Evolutionary conservation across 1,140 invertebrate species (phyloP), one percentile per base, ranked within the genome.

Genomic region (Mesaphorura yosii): DNA sequence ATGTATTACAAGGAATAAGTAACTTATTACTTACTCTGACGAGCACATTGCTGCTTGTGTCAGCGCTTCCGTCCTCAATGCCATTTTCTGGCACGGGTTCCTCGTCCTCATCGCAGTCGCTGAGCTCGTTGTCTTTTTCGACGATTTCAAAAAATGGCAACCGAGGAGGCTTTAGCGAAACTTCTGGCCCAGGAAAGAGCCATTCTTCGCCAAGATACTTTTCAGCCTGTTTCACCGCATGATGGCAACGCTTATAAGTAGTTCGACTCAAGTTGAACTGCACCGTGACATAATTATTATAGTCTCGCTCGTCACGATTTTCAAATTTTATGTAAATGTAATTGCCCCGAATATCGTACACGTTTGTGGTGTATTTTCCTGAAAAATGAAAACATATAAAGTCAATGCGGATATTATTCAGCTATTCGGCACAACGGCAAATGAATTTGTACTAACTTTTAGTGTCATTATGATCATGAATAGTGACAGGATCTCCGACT

Each of bases 311-410:
- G n/a, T n/a, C n/a, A 65, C 90, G 89, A 28, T 69, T 68, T 40
- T 70, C 62, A 66, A 91, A 91, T 68, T 83, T 85, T 1, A 90
- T 64, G 15, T 77, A 71, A 5, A 91, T 70, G 48, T 80, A 72
- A 58, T 77, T 73, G 31, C 72, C 75, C 49, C 71, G 71, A 19
- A 88, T 78, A 65, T 79, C 76, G 66, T 89, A 85, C 58, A 92
- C 79, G 58, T 70, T 78, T n/a, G 88, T 88, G 73, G 89, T 80
- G 68, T 82, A 88, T 39, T 69, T 53, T 40, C 53, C 56, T 54
- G 53, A 53, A 17, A 61, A 62, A 58, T 19, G n/a, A n/a, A n/a
- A n/a, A n/a, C n/a, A n/a, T n/a, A n/a, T n/a, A n/a, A n/a, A n/a
- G n/a, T n/a, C n/a, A n/a, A n/a, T n/a, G n/a, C n/a, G n/a, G n/a